Evolutionary conservation across 2,113 vertebrate species (phyloP).

Genomic region (Leptodactylus fuscus): DNA sequence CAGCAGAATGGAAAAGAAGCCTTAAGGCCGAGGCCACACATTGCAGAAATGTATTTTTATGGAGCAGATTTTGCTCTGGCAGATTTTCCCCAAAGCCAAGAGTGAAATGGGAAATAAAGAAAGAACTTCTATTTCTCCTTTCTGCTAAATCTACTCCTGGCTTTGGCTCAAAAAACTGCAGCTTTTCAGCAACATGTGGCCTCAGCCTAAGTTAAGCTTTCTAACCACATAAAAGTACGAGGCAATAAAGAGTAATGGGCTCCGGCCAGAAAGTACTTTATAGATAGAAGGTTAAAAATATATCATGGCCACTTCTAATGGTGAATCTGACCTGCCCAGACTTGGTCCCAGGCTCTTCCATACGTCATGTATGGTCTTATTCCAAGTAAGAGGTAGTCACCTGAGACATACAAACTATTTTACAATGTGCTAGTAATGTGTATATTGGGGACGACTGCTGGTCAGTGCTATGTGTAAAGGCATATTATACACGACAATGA

Average conservation of each 20-base stretch:
- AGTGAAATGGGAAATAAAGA: no score
- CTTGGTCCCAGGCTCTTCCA: background rate
- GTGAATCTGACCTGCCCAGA: background rate
- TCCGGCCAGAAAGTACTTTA: background rate
- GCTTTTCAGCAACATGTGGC: no score
- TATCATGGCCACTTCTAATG: background rate
- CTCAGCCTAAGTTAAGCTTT: background rate
- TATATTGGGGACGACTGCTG: background rate
- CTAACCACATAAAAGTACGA: constrained; percentile 22
- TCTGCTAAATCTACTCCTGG: no score
- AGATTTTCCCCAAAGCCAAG: no score
- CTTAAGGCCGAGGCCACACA: no score
- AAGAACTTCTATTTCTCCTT: no score
- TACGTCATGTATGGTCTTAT: background rate
- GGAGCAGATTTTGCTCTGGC: no score
- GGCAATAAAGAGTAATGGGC: background rate
- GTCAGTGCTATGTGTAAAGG: background rate
- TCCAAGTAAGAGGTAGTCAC: background rate
- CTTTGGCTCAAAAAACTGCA: no score
- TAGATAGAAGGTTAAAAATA: background rate
- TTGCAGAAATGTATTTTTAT: no score
- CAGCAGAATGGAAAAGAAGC: background rate
- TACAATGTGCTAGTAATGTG: constrained; percentile 5
- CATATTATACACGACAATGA: background rate
- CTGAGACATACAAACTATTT: constrained; percentile 7